These are phyloP conservation scores for Brienomyrus brachyistius DNA, from an alignment of 2,113 vertebrate species.

Conservation along the genomic window DNA sequence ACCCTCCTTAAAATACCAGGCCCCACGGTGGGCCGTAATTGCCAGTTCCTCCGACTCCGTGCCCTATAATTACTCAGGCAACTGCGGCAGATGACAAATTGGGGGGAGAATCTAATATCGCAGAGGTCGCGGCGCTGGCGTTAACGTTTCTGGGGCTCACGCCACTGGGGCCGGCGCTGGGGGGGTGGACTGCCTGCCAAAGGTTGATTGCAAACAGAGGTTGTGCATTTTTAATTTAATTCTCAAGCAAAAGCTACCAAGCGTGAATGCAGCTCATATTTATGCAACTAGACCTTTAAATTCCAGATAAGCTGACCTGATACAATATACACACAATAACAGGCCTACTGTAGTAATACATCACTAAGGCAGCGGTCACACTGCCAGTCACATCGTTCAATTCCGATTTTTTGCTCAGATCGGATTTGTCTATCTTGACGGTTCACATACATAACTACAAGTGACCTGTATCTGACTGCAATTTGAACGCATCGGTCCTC, in stretches of 20 bases:
- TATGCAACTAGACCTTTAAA: background rate
- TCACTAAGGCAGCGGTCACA: background rate
- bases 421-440: too few species aligned
- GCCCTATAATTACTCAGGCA: constrained; percentile 10
- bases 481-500: too few species aligned
- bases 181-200: background rate
- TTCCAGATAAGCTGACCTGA: background rate
- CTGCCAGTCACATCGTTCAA: too few species aligned
- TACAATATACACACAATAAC: background rate
- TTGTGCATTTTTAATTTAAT: constrained; percentile 5
- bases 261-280: background rate
- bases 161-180: background rate
- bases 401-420: too few species aligned
- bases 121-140: background rate
- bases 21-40: constrained; percentile 12
- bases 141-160: background rate
- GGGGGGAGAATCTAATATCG: constrained; percentile 7
- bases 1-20: background rate
- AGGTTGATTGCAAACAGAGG: constrained; percentile 1
- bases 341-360: background rate
- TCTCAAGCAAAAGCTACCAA: background rate
- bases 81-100: constrained; percentile 8
- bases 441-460: too few species aligned
- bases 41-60: background rate
- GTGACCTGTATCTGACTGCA: too few species aligned